These are phyloP conservation scores for Myotis findleyi DNA, from an alignment of 2,797 vertebrate species.

Conservation along the genomic window DNA sequence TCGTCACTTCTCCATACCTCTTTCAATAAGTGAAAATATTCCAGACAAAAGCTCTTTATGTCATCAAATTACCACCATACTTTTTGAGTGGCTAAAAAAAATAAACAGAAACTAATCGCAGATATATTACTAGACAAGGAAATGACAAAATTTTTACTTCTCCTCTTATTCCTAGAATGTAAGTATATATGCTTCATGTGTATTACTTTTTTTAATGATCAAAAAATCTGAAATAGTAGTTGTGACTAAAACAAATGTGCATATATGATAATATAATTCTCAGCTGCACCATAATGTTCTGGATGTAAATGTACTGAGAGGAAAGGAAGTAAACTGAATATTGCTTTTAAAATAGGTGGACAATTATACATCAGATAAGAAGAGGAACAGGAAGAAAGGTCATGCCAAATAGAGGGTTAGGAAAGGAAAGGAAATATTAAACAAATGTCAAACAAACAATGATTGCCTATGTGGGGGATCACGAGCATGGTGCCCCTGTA, in stretches of 20 bases:
- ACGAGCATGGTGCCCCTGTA: fast-evolving
- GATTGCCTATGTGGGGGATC: not conserved
- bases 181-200: not conserved
- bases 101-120: not conserved
- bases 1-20: not conserved
- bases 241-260: conserved; percentile 1
- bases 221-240: not conserved
- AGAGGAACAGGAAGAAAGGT: not conserved
- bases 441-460: not conserved
- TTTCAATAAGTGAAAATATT: conserved; percentile 53
- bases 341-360: not conserved
- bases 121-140: not conserved
- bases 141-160: not conserved
- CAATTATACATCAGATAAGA: not conserved
- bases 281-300: not conserved
- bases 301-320: not conserved
- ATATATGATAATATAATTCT: not conserved
- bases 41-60: conserved; percentile 6
- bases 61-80: not conserved
- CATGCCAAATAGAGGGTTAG: not conserved
- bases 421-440: not conserved
- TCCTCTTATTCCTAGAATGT: not conserved
- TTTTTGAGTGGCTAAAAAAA: not conserved
- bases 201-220: not conserved
- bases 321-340: conserved; percentile 5